Evolutionary conservation across 2,113 vertebrate genomes (phyloP).

Genomic region (Scolopax mira): DNA sequence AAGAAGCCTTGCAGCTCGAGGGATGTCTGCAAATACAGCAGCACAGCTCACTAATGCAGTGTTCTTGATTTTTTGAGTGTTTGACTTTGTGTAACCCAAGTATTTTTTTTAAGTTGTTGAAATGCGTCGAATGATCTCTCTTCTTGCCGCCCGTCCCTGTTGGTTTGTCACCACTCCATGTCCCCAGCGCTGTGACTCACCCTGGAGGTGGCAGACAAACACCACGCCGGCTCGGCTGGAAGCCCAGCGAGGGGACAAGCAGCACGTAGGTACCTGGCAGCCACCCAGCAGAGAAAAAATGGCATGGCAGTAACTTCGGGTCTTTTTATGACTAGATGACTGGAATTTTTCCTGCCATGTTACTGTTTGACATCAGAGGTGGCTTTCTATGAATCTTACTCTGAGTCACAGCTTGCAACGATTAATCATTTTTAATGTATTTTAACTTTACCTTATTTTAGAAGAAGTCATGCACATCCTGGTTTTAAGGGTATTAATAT

Average conservation of each 20-base stretch:
- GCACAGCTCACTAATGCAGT: background rate
- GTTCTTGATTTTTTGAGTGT: background rate
- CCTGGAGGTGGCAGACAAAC: conserved; percentile 73
- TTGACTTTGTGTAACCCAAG: background rate
- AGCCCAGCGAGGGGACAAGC: background rate
- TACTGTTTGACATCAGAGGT: background rate
- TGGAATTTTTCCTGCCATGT: background rate
- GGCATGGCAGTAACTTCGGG: background rate
- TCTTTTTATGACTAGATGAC: background rate
- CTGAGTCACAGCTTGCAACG: background rate
- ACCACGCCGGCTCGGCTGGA: background rate
- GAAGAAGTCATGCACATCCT: rapidly evolving
- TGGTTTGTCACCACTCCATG: rapidly evolving
- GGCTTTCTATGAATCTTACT: background rate
- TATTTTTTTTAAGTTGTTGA: background rate
- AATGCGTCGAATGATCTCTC: background rate
- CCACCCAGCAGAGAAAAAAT: background rate
- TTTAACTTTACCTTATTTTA: background rate
- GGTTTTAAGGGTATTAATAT: background rate
- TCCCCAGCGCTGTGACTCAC: background rate
- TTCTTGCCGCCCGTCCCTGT: rapidly evolving
- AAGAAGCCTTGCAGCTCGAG: background rate
- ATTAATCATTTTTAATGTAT: background rate
- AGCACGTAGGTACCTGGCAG: background rate
- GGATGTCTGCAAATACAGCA: background rate